Evolutionary conservation across 2,113 vertebrate genomes (phyloP).

Genomic region (Ptilonorhynchus violaceus): DNA sequence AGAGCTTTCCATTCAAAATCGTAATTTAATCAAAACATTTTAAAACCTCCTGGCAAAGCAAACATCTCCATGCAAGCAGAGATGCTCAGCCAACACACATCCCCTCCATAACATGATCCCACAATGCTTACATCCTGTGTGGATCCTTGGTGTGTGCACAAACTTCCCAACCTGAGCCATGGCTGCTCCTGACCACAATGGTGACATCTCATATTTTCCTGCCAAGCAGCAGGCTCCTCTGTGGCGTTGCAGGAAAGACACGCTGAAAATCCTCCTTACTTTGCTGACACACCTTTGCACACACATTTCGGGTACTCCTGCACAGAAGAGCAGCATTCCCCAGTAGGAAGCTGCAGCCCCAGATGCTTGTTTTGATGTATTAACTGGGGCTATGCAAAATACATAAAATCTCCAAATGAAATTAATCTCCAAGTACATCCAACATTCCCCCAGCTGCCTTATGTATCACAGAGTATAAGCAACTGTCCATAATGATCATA

Average conservation of each 20-base stretch:
- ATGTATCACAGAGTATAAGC: background rate
- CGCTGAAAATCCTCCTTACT: background rate
- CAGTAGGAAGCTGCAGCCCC: background rate
- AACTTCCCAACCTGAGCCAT: accelerated
- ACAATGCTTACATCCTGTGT: accelerated
- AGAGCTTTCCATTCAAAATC: background rate
- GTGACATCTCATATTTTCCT: background rate
- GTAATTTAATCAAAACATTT: conserved; percentile 27
- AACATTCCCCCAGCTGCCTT: conserved; percentile 36
- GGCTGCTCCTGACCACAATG: background rate
- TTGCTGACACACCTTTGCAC: background rate
- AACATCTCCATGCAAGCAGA: background rate
- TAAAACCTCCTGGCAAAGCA: background rate
- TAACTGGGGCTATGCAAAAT: background rate
- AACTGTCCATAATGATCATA: background rate
- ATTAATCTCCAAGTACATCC: conserved; percentile 44
- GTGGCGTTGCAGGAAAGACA: background rate
- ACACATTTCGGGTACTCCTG: background rate
- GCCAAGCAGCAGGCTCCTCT: background rate
- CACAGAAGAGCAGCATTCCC: background rate
- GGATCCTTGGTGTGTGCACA: accelerated
- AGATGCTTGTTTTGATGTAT: background rate
- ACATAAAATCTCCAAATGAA: conserved; percentile 32
- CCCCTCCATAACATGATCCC: accelerated
- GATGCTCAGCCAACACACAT: background rate